Evolutionary conservation across 1,140 invertebrate species (phyloP).

Genomic region (Galleria mellonella): DNA sequence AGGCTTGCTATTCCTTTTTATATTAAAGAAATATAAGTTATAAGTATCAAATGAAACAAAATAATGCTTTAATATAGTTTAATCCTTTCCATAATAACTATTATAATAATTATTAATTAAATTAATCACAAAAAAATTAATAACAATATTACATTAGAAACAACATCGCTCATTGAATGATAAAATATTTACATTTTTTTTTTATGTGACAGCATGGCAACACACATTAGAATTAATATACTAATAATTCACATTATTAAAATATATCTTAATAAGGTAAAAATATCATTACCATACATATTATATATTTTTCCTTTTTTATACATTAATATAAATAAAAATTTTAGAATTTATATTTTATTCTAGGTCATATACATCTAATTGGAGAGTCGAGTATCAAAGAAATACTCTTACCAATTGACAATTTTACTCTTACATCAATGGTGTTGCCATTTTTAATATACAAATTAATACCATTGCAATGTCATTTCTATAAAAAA

Average conservation of each 20-base stretch:
- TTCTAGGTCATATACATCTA: no score
- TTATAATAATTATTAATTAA: conserved; percentile 16
- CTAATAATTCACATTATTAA: no score
- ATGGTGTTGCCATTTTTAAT: neutral
- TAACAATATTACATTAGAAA: conserved; percentile 11
- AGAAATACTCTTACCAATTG: no score
- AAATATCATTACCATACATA: no score
- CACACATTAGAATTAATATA: no score
- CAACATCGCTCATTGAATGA: conserved; percentile 13
- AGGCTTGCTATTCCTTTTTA: no score
- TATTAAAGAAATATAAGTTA: neutral
- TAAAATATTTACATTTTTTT: neutral
- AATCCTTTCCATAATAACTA: conserved; percentile 17
- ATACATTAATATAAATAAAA: no score
- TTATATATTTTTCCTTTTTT: no score
- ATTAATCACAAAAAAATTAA: conserved; percentile 13
- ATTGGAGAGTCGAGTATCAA: no score
- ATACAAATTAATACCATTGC: neutral
- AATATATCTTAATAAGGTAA: no score
- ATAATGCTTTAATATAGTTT: conserved; percentile 22
- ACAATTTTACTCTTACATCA: neutral
- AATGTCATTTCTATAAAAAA: conserved; percentile 13
- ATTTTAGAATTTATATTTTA: no score
- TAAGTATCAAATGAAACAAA: neutral
- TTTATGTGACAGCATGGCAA: no score